Percentiles rank a stretch among this genome's conserved stretches.
These are phyloP conservation scores for Astropecten irregularis DNA, from an alignment of 53 echinoderm and acorn worm genomes.

Conservation along the genomic window DNA sequence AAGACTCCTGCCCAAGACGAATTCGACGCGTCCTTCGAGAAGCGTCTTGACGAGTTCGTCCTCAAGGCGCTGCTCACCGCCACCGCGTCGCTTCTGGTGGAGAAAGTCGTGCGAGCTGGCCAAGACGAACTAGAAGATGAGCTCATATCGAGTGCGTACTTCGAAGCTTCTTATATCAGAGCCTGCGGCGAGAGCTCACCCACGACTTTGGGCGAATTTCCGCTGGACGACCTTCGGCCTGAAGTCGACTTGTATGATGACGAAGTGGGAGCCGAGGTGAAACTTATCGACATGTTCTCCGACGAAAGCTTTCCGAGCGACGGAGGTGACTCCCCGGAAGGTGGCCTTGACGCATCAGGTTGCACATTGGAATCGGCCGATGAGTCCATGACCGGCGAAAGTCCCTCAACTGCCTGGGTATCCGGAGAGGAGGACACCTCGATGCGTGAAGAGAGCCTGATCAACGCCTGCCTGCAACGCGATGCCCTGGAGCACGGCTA, in stretches of 20 bases:
- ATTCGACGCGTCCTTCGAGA: background rate
- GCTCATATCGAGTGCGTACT: background rate
- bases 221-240: no score
- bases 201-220: no score
- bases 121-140: background rate
- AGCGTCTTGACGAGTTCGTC: background rate
- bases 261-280: background rate
- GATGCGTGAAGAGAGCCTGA: background rate
- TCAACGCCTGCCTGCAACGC: conserved; percentile 17
- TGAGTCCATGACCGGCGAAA: no score
- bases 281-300: background rate
- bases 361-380: no score
- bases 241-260: no score
- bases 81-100: background rate
- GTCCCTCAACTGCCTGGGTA: no score
- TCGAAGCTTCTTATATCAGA: no score
- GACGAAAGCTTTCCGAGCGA: background rate
- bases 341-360: background rate
- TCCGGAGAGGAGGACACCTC: no score
- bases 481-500: conserved; percentile 34
- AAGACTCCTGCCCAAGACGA: background rate
- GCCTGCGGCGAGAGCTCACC: no score
- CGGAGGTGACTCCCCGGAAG: background rate
- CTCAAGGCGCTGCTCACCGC: conserved; percentile 9
- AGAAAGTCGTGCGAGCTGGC: background rate